These are phyloP conservation scores for Casuarius casuarius DNA, from an alignment of 2,113 vertebrate species.

Conservation along the genomic window DNA sequence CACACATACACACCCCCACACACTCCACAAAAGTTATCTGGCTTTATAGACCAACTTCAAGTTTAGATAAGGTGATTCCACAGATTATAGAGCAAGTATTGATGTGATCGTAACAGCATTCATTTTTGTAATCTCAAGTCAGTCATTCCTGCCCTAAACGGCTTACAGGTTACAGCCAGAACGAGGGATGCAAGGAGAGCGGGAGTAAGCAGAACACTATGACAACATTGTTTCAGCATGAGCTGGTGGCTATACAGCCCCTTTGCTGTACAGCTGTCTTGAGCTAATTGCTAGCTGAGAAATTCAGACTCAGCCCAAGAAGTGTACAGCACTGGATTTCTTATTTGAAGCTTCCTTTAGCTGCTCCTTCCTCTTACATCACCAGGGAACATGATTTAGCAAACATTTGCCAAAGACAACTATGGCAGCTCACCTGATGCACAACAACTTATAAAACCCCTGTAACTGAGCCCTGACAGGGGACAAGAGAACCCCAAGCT, in stretches of 20 bases:
- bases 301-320: neutral
- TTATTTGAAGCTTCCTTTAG: neutral
- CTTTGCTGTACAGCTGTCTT: no score
- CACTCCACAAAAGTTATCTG: neutral
- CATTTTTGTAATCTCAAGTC: neutral
- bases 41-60: constrained; percentile 18
- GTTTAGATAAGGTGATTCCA: constrained; percentile 29
- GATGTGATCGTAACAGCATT: neutral
- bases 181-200: neutral
- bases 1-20: neutral
- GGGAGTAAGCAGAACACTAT: neutral
- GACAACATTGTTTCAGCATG: neutral
- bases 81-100: neutral
- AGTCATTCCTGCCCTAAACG: neutral
- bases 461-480: constrained; percentile 42
- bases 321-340: neutral
- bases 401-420: constrained; percentile 26
- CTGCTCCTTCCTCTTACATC: neutral
- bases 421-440: constrained; percentile 34
- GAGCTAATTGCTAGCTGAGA: neutral
- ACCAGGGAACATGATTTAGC: constrained; percentile 6
- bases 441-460: neutral
- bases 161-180: neutral
- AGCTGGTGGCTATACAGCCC: neutral
- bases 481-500: neutral